phyloP scores from a whole-genome alignment of 1,140 invertebrate genomes.

The Hypsibius dujardini region DNA sequence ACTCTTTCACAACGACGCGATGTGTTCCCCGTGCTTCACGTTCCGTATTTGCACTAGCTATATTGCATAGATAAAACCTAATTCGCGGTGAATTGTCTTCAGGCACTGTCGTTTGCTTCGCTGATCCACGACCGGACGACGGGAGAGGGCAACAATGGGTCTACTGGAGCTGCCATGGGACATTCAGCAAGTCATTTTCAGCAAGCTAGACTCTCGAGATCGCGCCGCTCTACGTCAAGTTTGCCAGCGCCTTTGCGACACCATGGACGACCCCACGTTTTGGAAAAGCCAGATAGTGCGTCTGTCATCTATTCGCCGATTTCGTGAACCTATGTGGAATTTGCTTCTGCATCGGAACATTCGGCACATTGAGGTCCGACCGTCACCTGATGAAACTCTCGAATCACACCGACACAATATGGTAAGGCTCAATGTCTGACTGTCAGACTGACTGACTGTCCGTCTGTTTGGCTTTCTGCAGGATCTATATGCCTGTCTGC shows the following conservation, averaged over 20 bases:
- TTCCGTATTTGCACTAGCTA: too few relatives aligned
- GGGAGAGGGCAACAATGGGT: too few relatives aligned
- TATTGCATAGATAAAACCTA: too few relatives aligned
- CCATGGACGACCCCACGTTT: conserved; percentile 7
- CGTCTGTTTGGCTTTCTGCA: too few relatives aligned
- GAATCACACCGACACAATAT: conserved; percentile 4
- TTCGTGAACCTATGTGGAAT: not conserved
- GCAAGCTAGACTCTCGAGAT: not conserved
- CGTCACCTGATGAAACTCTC: not conserved
- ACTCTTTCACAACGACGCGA: too few relatives aligned
- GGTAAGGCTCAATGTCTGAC: too few relatives aligned
- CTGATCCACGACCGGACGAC: too few relatives aligned
- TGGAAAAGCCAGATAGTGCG: not conserved
- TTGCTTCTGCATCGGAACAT: conserved; percentile 7
- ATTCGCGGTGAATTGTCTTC: too few relatives aligned
- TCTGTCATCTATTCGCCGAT: conserved; percentile 7
- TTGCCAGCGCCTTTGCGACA: not conserved
- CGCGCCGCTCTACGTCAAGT: conserved; percentile 9
- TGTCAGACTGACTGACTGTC: too few relatives aligned
- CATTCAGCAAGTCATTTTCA: not conserved
- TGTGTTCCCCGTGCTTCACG: too few relatives aligned
- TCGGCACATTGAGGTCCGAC: conserved; percentile 1
- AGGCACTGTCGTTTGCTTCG: too few relatives aligned
- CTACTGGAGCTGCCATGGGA: conserved; percentile 12
- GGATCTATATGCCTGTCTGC: too few relatives aligned